These are phyloP conservation scores for Elymnias hypermnestra DNA, from an alignment of 1,140 invertebrate species.

Conservation along the genomic window DNA sequence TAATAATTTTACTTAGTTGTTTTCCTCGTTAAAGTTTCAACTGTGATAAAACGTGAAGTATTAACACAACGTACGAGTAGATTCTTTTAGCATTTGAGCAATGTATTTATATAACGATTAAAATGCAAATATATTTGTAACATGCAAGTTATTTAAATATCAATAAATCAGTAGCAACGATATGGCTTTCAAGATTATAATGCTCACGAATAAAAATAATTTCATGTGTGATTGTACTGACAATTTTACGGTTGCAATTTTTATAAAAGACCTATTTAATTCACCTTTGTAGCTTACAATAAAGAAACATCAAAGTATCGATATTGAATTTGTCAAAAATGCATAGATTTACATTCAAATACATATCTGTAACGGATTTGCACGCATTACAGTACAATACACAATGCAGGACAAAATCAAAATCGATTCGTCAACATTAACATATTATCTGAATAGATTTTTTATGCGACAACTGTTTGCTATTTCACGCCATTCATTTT, in stretches of 20 bases:
- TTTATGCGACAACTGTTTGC: neutral
- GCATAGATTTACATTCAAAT: conserved; percentile 56
- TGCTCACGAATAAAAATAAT: neutral
- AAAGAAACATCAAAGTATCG: conserved; percentile 15
- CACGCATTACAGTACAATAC: conserved; percentile 32
- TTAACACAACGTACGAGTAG: no score
- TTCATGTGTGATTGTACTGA: neutral
- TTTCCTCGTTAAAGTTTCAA: no score
- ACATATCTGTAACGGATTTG: conserved; percentile 55
- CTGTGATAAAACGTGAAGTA: no score
- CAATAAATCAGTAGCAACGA: conserved; percentile 19
- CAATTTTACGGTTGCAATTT: neutral
- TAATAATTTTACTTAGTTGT: no score
- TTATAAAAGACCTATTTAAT: conserved; percentile 21
- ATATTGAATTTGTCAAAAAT: conserved; percentile 4
- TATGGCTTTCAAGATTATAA: neutral
- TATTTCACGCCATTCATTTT: conserved; percentile 4
- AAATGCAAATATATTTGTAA: no score
- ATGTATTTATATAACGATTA: no score
- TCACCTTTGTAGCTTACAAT: conserved; percentile 28
- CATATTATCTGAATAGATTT: conserved; percentile 33
- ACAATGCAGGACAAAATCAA: conserved; percentile 56
- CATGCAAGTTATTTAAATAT: conserved; percentile 35
- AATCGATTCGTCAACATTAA: conserved; percentile 47
- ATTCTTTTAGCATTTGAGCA: no score